Evolutionary conservation across 2,797 vertebrate species (phyloP).

Genomic region (Crenuchus spilurus): DNA sequence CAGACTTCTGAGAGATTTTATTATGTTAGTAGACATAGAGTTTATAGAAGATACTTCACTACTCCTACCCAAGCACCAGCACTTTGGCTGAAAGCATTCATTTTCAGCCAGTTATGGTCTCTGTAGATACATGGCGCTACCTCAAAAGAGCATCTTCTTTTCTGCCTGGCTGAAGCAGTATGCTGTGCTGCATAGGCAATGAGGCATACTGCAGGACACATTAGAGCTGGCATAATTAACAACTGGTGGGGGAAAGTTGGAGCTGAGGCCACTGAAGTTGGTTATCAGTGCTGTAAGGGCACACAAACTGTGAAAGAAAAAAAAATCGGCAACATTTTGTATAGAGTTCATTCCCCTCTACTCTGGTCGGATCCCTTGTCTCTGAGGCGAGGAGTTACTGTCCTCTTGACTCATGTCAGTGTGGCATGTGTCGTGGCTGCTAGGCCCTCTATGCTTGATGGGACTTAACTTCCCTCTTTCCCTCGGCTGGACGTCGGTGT

Average conservation of each 20-base stretch:
- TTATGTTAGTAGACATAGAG: conserved; percentile 37
- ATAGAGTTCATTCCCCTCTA: conserved; percentile 2
- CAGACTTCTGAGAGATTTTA: conserved; percentile 19
- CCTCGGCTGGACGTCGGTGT: conserved; percentile 26
- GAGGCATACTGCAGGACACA: conserved; percentile 37
- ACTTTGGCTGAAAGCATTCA: conserved; percentile 24
- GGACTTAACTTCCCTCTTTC: conserved; percentile 31
- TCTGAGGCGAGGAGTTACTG: conserved; percentile 22
- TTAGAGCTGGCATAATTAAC: conserved; percentile 37
- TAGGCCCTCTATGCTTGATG: conserved; percentile 34
- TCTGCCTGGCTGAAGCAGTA: conserved; percentile 39
- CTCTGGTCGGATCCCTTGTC: conserved; percentile 32
- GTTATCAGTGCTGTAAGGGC: no score
- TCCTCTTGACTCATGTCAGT: conserved; percentile 26
- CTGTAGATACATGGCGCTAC: conserved; percentile 18
- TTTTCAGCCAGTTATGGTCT: conserved; percentile 29
- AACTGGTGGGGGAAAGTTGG: conserved; percentile 15
- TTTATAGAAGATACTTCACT: conserved; percentile 24
- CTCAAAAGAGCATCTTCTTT: conserved; percentile 28
- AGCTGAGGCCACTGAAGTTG: conserved; percentile 13
- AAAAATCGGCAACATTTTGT: conserved; percentile 21
- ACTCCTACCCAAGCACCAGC: conserved; percentile 24
- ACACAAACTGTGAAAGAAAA: no score
- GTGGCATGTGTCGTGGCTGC: conserved; percentile 10
- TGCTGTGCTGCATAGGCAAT: conserved; percentile 36